phyloP scores from a whole-genome alignment of 92 coral and sea anemone genomes.

The Isaurus tuberculatus region DNA sequence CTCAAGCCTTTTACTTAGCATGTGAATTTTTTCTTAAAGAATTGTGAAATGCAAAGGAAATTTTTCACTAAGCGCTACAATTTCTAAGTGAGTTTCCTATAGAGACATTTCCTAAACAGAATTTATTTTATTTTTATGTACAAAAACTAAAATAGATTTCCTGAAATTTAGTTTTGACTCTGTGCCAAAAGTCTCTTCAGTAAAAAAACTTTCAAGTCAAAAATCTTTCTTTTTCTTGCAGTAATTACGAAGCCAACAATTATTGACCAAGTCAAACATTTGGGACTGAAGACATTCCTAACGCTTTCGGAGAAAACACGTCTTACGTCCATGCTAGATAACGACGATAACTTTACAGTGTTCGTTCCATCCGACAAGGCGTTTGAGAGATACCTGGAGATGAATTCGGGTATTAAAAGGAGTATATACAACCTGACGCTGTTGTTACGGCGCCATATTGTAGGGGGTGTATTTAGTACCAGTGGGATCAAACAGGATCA shows the following conservation, averaged over 20 bases:
- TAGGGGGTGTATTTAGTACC: slow-evolving; percentile 20
- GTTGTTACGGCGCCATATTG: slow-evolving; percentile 25
- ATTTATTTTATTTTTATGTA: no score
- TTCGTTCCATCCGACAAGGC: slow-evolving; percentile 46
- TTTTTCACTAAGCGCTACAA: no score
- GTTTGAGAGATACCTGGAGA: slow-evolving; percentile 2
- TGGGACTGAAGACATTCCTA: slow-evolving; percentile 18
- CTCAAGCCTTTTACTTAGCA: no score
- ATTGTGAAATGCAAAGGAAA: no score
- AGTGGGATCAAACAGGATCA: slow-evolving; percentile 27
- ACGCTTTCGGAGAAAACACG: slow-evolving; percentile 5
- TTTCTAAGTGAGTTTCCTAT: no score
- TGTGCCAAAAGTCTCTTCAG: background rate
- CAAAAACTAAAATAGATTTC: no score
- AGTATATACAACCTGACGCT: slow-evolving; percentile 6
- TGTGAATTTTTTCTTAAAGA: no score
- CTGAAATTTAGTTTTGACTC: no score
- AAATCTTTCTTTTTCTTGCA: background rate
- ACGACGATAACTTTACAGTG: slow-evolving; percentile 43
- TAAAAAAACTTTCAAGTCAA: background rate
- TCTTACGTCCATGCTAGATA: slow-evolving; percentile 5
- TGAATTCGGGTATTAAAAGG: background rate
- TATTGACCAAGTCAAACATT: slow-evolving; percentile 10
- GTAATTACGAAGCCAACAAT: slow-evolving; percentile 6
- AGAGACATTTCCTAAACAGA: no score